phyloP scores from a whole-genome alignment of 2,113 vertebrate species.

The Mus pahari region DNA sequence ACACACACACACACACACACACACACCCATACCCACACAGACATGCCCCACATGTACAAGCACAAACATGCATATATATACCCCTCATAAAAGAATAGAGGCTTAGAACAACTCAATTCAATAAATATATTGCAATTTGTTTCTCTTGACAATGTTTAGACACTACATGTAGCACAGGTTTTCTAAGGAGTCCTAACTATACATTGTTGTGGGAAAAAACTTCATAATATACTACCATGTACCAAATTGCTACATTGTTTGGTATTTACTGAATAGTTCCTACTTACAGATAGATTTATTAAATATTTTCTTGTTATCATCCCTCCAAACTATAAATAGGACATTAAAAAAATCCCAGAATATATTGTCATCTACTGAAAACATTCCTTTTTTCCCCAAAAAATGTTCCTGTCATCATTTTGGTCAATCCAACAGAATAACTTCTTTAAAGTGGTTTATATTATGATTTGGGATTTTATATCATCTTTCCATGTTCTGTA shows the following conservation, averaged over 20 bases:
- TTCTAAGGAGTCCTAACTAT: not conserved
- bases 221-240: not conserved
- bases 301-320: not conserved
- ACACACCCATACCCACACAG: no score
- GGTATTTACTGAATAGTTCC: not conserved
- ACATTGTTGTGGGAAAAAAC: not conserved
- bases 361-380: not conserved
- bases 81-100: not conserved
- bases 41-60: not conserved
- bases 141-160: conserved; percentile 10
- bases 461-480: not conserved
- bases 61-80: no score
- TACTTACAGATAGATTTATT: not conserved
- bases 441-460: not conserved
- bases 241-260: not conserved
- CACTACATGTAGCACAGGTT: not conserved
- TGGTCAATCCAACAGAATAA: not conserved
- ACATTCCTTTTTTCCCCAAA: not conserved
- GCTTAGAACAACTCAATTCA: not conserved
- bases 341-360: not conserved
- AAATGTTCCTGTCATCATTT: not conserved
- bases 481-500: not conserved
- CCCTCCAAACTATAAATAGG: not conserved
- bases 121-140: not conserved
- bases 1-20: not conserved